These are phyloP conservation scores for Alethe castanea DNA, from an alignment of 2,113 vertebrate species.

Conservation along the genomic window DNA sequence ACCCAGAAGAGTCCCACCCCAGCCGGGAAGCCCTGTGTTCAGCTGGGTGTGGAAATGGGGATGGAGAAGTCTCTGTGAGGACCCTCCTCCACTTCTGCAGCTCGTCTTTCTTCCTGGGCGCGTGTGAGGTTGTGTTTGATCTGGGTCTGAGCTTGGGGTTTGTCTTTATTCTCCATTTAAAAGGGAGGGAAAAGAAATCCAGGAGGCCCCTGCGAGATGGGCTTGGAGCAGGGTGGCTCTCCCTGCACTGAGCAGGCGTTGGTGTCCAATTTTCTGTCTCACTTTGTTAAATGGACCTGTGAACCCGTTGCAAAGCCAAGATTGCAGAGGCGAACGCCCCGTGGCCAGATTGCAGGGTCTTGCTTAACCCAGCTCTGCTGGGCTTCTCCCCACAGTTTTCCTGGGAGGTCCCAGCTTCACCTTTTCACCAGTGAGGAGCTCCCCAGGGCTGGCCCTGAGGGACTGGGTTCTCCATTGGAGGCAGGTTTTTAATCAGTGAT, in stretches of 20 bases:
- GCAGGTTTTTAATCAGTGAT: neutral
- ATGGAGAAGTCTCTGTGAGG: neutral
- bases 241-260: neutral
- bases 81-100: neutral
- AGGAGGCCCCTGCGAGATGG: neutral
- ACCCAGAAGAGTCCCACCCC: neutral
- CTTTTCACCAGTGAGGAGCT: neutral
- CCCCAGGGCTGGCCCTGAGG: neutral
- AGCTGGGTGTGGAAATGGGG: neutral
- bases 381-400: neutral
- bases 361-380: neutral
- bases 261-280: slow-evolving; percentile 38
- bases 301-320: neutral
- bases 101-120: neutral
- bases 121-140: neutral
- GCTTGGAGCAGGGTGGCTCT: neutral
- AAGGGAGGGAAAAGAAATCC: neutral
- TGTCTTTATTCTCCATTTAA: neutral
- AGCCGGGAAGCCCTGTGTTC: neutral
- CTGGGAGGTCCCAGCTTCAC: neutral
- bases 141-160: neutral
- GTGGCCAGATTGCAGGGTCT: slow-evolving; percentile 1
- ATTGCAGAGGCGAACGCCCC: neutral
- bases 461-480: neutral
- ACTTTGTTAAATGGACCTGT: slow-evolving; percentile 19